phyloP scores from a whole-genome alignment of 2,797 vertebrate species.

The Betta splendens region DNA sequence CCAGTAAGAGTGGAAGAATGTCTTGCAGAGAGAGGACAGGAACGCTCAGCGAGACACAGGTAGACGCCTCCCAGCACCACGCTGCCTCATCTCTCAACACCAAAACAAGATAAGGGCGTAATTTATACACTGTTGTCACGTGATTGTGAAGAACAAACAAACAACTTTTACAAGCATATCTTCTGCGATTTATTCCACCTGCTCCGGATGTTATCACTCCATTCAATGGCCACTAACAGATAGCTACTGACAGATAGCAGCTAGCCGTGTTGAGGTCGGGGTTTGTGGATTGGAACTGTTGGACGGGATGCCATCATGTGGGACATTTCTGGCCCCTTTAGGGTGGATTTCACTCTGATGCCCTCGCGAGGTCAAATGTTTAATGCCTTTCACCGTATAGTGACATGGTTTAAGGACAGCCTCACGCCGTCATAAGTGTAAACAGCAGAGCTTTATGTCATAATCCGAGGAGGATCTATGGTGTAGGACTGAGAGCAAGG shows the following conservation, averaged over 20 bases:
- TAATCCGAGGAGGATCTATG: background rate
- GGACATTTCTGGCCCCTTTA: background rate
- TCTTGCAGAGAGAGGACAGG: constrained; percentile 18
- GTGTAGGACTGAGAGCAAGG: constrained; percentile 3
- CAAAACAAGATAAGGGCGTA: constrained; percentile 2
- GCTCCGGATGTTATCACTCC: no score
- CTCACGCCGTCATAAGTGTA: background rate
- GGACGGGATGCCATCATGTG: background rate
- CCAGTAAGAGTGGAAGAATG: constrained; percentile 40
- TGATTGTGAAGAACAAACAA: no score
- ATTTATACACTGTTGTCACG: no score
- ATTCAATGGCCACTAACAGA: no score
- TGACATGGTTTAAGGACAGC: background rate
- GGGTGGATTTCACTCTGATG: background rate
- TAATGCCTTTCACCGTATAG: no score
- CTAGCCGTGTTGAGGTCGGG: background rate
- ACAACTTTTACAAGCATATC: no score
- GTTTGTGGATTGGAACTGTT: constrained; percentile 1
- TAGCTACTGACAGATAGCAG: no score
- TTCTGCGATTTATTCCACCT: no score
- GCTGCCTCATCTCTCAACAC: background rate
- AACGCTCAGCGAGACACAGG: background rate
- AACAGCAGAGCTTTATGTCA: background rate
- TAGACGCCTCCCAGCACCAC: background rate
- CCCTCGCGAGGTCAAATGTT: background rate